Conservation (phyloP, 2,797 vertebrate genomes). For the Enteromius unitaeniatus region DNA sequence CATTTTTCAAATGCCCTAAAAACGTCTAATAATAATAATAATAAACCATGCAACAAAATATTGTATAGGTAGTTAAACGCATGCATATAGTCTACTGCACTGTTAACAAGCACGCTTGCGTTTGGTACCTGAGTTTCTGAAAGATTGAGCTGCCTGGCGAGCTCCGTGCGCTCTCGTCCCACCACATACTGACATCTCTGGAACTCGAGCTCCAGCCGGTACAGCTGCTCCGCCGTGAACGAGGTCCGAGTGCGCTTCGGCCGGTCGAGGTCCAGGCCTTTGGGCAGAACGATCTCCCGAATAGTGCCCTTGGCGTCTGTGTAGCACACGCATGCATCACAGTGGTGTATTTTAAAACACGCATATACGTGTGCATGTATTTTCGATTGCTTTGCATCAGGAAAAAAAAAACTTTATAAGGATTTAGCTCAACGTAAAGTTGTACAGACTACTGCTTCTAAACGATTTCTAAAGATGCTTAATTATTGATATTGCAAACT, state of each 20-base stretch:
- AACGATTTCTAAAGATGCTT: not conserved
- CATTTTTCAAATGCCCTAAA: not conserved
- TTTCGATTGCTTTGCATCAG: not conserved
- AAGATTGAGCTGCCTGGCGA: conserved; percentile 91
- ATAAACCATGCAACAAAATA: not conserved
- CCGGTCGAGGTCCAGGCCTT: conserved; percentile 93
- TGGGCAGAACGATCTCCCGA: conserved; percentile 95
- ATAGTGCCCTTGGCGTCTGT: conserved; percentile 97
- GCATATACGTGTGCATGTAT: not conserved
- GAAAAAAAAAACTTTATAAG: not conserved
- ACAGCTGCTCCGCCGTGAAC: conserved; percentile 96
- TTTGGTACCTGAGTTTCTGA: conserved; percentile 93
- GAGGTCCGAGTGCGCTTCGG: conserved; percentile 95
- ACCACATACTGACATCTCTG: conserved; percentile 97
- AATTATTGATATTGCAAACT: not conserved
- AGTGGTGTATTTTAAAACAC: not conserved
- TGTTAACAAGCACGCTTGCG: not conserved
- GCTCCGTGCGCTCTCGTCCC: conserved; percentile 91
- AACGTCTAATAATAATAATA: not conserved
- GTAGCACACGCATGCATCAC: not conserved
- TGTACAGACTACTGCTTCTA: not conserved
- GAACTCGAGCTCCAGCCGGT: conserved; percentile 94
- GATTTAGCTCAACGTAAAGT: not conserved
- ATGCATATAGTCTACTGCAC: not conserved
- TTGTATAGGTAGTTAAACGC: not conserved